These are phyloP conservation scores for Torymus tubicola DNA, from an alignment of 2,888 invertebrate genomes.

Conservation along the genomic window DNA sequence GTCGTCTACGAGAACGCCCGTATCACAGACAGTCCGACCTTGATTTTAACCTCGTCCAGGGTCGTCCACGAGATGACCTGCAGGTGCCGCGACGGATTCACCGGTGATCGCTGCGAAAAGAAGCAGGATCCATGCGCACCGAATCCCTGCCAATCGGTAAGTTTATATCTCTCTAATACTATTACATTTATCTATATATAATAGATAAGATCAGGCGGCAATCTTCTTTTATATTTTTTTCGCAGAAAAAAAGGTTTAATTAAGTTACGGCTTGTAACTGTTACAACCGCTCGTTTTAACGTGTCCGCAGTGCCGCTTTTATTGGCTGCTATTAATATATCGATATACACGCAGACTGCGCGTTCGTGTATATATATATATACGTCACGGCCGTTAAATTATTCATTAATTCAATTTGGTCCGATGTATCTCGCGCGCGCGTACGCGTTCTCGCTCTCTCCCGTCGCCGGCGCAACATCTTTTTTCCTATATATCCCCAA, in stretches of 20 bases:
- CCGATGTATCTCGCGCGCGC: too few species aligned
- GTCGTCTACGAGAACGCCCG: slow-evolving; percentile 83
- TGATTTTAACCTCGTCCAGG: slow-evolving; percentile 90
- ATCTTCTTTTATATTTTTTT: too few species aligned
- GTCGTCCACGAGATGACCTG: slow-evolving; percentile 88
- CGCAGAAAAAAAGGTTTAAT: not conserved
- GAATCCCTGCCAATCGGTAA: slow-evolving; percentile 85
- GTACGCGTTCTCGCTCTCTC: too few species aligned
- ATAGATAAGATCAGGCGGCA: too few species aligned
- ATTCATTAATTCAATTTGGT: not conserved
- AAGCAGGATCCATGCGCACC: slow-evolving; percentile 94
- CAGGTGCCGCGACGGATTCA: slow-evolving; percentile 89
- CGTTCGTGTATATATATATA: too few species aligned
- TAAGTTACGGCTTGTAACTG: not conserved
- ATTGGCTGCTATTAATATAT: too few species aligned
- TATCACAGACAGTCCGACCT: slow-evolving; percentile 87
- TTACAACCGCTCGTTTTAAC: not conserved
- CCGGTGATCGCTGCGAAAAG: slow-evolving; percentile 88
- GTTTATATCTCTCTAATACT: slow-evolving; percentile 11
- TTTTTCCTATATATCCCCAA: too few species aligned
- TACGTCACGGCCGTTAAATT: not conserved
- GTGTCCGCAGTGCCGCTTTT: too few species aligned
- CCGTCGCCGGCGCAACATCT: too few species aligned
- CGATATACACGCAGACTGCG: too few species aligned
- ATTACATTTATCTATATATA: too few species aligned